Percentiles rank a stretch among this genome's conserved stretches.
Evolutionary conservation across 2,888 invertebrate genomes (phyloP).

Genomic region (Acrocyrtus sp.): DNA sequence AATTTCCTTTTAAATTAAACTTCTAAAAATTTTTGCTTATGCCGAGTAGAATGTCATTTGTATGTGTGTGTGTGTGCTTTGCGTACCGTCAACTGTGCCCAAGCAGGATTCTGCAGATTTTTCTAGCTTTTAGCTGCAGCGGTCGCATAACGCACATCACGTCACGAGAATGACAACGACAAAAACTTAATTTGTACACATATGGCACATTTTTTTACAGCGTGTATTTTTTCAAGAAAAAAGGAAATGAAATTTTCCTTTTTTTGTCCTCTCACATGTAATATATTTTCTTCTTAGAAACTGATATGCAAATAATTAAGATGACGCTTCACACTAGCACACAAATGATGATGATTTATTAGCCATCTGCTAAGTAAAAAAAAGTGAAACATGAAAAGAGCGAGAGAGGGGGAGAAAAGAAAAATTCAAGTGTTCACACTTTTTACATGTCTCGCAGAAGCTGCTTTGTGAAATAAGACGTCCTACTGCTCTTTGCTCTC

Average conservation of each 20-base stretch:
- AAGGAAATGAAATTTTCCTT: no score
- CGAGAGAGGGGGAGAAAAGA: neutral
- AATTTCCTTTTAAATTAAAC: no score
- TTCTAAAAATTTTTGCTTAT: no score
- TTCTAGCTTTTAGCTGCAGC: neutral
- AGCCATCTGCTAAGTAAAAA: neutral
- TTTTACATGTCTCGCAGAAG: neutral
- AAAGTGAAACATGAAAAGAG: neutral
- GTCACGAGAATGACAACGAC: neutral
- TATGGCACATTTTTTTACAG: no score
- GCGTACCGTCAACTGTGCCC: neutral
- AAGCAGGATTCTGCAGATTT: neutral
- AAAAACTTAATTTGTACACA: slow-evolving; percentile 15
- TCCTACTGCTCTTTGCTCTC: neutral
- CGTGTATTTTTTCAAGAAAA: no score
- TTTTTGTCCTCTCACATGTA: no score
- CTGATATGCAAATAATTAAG: slow-evolving; percentile 19
- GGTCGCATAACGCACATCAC: neutral
- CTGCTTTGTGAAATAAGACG: neutral
- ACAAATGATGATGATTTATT: no score
- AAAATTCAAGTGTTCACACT: neutral
- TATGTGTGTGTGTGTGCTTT: no score
- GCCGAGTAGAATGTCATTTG: no score
- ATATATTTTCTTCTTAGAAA: slow-evolving; percentile 11
- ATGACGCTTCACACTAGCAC: slow-evolving; percentile 3